phyloP scores from a whole-genome alignment of 2,888 invertebrate species.

The Willowsia nigromaculata region DNA sequence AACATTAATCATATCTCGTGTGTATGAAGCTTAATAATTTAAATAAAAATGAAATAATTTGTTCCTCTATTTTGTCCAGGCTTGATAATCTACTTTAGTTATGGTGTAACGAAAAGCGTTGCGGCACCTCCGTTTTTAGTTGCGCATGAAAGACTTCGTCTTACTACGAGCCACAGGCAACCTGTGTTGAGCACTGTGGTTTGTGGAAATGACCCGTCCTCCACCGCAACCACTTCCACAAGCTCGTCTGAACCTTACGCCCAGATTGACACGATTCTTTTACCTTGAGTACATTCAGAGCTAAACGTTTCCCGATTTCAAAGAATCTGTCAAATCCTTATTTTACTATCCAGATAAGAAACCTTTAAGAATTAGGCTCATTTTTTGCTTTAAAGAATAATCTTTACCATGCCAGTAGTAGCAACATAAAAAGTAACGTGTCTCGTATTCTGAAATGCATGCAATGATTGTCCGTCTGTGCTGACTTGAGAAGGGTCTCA shows the following conservation, averaged over 20 bases:
- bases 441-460: neutral
- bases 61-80: too few species aligned
- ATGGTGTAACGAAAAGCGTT: constrained; percentile 76
- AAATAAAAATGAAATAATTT: too few species aligned
- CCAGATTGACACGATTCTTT: constrained; percentile 76
- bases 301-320: too few species aligned
- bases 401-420: too few species aligned
- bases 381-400: too few species aligned
- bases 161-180: constrained; percentile 67
- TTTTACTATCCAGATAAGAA: too few species aligned
- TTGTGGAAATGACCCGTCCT: constrained; percentile 76
- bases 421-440: too few species aligned
- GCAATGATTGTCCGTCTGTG: neutral
- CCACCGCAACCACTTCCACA: constrained; percentile 74
- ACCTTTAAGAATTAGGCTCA: too few species aligned
- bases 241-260: constrained; percentile 75
- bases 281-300: constrained; percentile 67
- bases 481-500: neutral
- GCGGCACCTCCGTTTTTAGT: constrained; percentile 75
- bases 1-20: too few species aligned
- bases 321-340: too few species aligned
- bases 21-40: too few species aligned
- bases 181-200: constrained; percentile 74
- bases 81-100: constrained; percentile 78
- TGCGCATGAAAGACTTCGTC: constrained; percentile 71